Evolutionary conservation across 2,888 invertebrate species (phyloP), one percentile per base, ranked within the genome.

Genomic region (Encarsia formosa): DNA sequence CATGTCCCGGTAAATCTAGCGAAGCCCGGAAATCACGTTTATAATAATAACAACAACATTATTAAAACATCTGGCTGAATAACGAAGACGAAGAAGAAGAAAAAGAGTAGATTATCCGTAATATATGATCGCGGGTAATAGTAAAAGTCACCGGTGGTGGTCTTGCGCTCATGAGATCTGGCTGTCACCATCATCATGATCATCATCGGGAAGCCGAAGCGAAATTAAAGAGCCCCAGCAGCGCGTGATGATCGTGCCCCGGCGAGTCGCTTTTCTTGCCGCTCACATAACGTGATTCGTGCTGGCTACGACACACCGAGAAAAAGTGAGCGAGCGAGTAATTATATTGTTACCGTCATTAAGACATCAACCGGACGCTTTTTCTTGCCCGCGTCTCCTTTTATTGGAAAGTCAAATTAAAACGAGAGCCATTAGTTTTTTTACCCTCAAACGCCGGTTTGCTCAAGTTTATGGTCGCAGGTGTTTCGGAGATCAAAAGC

Each of bases 301-400:
- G 40, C 34, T 8, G 16, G 43, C 26, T 24, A 26, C 48, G 24
- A 41, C 34, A 29, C 40, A 34, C 31, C 38, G 35, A 40, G 29
- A 4, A 34, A 26, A 52, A 51, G 47, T 49, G 57, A 45, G 39
- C 23, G 34, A 54, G 26, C 49, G 34, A 56, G 56, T 61, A 61
- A 62, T 62, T 61, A 62, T 56, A 61, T 61, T 56, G 61, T 62
- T 62, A 62, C 54, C 58, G 54, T 57, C 58, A 59, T 62, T 56
- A 60, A 61, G 59, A 60, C 61, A 57, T 58, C 56, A 54, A 44
- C 20, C 26, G 26, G 52, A 39, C 49, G 51, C 43, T 57, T 49
- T 22, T 50, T 46, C 31, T 41, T 45, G 29, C 32, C 11, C 23
- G 31, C 24, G 31, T n/a, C 20, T 31, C 15, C 22, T 6, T 9